phyloP scores from a whole-genome alignment of 2,888 invertebrate species.

The Brachyptera risi region DNA sequence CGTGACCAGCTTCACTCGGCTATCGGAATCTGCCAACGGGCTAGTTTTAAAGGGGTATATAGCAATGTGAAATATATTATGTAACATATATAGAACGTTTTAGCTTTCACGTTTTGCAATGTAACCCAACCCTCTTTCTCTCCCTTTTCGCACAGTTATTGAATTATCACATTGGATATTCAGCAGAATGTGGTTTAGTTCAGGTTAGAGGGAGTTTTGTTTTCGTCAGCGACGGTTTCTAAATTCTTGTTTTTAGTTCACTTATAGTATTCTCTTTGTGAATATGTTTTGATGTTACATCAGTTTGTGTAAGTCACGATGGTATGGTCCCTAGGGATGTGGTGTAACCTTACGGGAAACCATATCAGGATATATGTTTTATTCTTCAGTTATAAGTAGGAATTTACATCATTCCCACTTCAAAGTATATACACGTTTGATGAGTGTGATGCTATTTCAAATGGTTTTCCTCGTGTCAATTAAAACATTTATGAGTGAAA shows the following conservation, averaged over 20 bases:
- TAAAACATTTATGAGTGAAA: too few species aligned
- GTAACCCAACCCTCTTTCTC: too few species aligned
- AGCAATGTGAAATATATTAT: not conserved
- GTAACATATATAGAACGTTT: not conserved
- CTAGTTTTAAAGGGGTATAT: not conserved
- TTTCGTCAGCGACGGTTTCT: too few species aligned
- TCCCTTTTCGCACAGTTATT: too few species aligned
- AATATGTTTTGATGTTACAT: constrained; percentile 1
- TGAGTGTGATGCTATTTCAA: too few species aligned
- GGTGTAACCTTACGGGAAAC: not conserved
- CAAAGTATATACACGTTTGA: too few species aligned
- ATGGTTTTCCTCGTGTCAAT: too few species aligned
- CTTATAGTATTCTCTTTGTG: not conserved
- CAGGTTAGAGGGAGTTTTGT: too few species aligned
- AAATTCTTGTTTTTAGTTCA: not conserved
- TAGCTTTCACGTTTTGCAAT: not conserved
- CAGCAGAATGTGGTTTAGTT: not conserved
- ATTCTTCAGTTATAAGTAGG: too few species aligned
- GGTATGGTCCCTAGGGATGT: constrained; percentile 2
- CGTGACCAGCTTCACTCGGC: not conserved
- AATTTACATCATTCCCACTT: too few species aligned
- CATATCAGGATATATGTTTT: constrained; percentile 10
- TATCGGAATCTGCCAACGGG: constrained; percentile 13
- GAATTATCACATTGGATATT: not conserved
- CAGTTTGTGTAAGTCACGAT: not conserved